phyloP scores from a whole-genome alignment of 53 echinoderm and acorn worm species.

The Mesocentrotus franciscanus region DNA sequence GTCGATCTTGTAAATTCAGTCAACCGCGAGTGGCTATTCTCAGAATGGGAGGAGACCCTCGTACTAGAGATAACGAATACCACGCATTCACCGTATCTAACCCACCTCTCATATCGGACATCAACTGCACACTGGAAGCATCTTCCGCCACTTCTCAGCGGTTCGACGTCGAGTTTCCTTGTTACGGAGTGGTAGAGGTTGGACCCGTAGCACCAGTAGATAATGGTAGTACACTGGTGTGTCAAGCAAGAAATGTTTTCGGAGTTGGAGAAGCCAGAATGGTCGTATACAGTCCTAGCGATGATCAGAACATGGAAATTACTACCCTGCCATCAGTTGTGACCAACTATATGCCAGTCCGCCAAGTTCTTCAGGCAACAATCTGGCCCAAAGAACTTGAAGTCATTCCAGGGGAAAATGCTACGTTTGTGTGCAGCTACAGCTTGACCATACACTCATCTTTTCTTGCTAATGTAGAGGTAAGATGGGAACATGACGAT shows the following conservation, averaged over 20 bases:
- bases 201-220: constrained; percentile 43
- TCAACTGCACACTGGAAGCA: constrained; percentile 29
- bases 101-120: constrained; percentile 22
- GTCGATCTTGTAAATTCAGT: constrained; percentile 27
- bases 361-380: not conserved
- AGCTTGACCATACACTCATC: not conserved
- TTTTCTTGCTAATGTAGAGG: not conserved
- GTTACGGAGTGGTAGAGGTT: constrained; percentile 6
- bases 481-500: constrained; percentile 15
- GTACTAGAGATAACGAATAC: not conserved
- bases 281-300: constrained; percentile 31
- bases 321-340: constrained; percentile 21
- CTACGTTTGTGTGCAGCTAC: constrained; percentile 43
- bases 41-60: not conserved
- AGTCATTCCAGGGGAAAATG: not conserved
- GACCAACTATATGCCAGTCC: not conserved
- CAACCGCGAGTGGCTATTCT: not conserved
- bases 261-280: constrained; percentile 27
- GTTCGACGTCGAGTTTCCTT: constrained; percentile 1
- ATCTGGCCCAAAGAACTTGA: constrained; percentile 40
- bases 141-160: not conserved
- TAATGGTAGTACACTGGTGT: constrained; percentile 22
- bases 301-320: not conserved
- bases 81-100: constrained; percentile 26
- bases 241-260: constrained; percentile 41